phyloP scores from a whole-genome alignment of 1,140 invertebrate species.

The Campodea augens region DNA sequence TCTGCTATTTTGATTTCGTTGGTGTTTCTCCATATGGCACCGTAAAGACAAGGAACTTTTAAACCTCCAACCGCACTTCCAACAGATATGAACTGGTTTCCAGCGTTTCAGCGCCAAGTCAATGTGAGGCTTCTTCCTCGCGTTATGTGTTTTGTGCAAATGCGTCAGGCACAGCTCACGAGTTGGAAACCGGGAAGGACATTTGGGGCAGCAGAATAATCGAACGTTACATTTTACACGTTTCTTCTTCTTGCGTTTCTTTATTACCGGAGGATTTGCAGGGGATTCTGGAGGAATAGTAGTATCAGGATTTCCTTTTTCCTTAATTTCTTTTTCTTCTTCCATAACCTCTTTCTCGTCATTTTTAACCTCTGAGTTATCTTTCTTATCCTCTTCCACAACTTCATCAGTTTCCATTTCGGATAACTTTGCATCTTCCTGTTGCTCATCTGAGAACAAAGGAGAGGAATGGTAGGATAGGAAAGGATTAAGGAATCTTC shows the following conservation, averaged over 20 bases:
- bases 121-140: constrained; percentile 9
- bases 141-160: constrained; percentile 22
- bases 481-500: no score
- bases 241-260: constrained; percentile 12
- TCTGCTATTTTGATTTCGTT: constrained; percentile 18
- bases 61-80: constrained; percentile 42
- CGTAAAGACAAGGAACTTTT: constrained; percentile 38
- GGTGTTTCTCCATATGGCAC: constrained; percentile 34
- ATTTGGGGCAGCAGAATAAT: constrained; percentile 28
- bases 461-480: constrained; percentile 7
- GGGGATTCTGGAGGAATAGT: not conserved
- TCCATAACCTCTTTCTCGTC: constrained; percentile 10
- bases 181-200: constrained; percentile 24
- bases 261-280: constrained; percentile 2
- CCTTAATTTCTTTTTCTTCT: constrained; percentile 5
- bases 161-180: constrained; percentile 23
- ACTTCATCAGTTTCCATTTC: constrained; percentile 12
- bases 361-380: constrained; percentile 6
- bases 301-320: constrained; percentile 2
- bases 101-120: constrained; percentile 4
- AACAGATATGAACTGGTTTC: constrained; percentile 29
- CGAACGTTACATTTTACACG: constrained; percentile 5
- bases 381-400: constrained; percentile 8
- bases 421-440: not conserved
- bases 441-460: constrained; percentile 10